Evolutionary conservation across 2,113 vertebrate genomes (phyloP).

Genomic region (Sarotherodon lohbergeri): DNA sequence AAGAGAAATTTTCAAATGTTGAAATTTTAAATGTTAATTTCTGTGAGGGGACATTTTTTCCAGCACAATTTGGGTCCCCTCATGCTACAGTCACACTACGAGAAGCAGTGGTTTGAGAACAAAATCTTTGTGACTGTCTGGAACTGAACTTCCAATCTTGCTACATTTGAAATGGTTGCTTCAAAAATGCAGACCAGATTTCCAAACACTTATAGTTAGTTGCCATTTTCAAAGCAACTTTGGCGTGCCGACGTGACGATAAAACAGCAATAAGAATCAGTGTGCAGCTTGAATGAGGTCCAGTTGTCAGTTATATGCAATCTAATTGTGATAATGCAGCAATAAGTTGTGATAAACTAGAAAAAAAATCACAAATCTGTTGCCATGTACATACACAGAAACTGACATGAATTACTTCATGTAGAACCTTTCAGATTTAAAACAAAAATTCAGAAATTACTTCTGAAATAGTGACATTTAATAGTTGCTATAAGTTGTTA

Average conservation of each 20-base stretch:
- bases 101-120: rapidly evolving
- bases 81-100: background rate
- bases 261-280: background rate
- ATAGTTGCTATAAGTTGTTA: background rate
- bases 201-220: rapidly evolving
- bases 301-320: rapidly evolving
- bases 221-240: background rate
- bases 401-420: background rate
- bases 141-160: background rate
- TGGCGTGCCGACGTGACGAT: rapidly evolving
- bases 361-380: background rate
- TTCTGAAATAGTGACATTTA: background rate
- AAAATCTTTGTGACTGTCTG: background rate
- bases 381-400: background rate
- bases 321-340: rapidly evolving
- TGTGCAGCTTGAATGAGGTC: background rate
- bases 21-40: background rate
- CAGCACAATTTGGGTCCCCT: rapidly evolving
- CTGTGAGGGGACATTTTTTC: background rate
- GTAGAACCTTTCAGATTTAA: background rate
- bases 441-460: background rate
- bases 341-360: background rate
- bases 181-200: background rate
- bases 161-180: background rate
- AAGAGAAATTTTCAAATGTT: background rate